Conservation (phyloP, 2,113 vertebrate genomes). For the Nestor notabilis region DNA sequence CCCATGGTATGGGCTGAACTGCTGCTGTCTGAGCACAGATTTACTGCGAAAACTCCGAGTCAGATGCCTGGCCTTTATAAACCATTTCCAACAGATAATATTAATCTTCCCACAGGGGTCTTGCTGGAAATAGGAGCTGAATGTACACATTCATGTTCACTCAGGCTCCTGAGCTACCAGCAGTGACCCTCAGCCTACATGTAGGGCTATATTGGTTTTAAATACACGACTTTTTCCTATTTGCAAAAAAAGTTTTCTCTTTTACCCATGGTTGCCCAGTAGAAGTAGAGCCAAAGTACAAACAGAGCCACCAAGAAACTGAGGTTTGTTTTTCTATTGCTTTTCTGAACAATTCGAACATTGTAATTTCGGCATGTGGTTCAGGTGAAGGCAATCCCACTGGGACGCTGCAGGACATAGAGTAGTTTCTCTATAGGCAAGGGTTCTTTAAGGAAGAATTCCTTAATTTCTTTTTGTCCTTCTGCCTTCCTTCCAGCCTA, state of each 20-base stretch:
- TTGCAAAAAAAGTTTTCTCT: not conserved
- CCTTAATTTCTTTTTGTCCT: not conserved
- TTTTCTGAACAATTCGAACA: not conserved
- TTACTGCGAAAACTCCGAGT: not conserved
- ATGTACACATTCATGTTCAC: fast-evolving
- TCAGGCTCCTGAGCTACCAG: not conserved
- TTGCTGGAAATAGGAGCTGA: not conserved
- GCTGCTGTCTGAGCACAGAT: fast-evolving
- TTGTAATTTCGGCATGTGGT: not conserved
- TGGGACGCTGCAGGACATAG: fast-evolving
- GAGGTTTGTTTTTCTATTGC: constrained; percentile 28
- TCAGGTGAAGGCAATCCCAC: not conserved
- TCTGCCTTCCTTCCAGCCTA: not conserved
- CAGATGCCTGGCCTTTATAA: not conserved
- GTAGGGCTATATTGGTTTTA: not conserved
- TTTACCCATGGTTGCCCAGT: not conserved
- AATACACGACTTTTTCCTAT: not conserved
- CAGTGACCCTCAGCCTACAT: not conserved
- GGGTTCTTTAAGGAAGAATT: not conserved
- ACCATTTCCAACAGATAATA: not conserved
- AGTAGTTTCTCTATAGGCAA: not conserved
- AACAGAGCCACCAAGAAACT: not conserved
- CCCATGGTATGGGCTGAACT: not conserved
- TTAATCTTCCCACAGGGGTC: fast-evolving
- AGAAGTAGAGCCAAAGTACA: not conserved